Evolutionary conservation across 2,113 vertebrate species (phyloP).

Genomic region (Chamaea fasciata): DNA sequence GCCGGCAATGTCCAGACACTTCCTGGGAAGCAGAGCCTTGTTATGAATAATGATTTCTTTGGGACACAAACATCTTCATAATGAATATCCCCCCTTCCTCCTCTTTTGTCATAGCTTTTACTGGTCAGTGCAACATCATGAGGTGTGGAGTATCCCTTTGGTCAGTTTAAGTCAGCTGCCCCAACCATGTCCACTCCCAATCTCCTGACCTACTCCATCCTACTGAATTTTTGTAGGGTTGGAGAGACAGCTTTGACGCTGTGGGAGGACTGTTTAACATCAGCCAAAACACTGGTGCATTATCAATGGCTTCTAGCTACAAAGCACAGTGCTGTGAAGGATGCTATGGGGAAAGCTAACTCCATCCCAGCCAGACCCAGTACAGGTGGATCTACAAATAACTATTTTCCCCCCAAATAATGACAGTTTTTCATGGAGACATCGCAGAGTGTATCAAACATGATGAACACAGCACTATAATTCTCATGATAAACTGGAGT

Average conservation of each 20-base stretch:
- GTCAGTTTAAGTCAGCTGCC: background rate
- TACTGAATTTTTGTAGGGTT: background rate
- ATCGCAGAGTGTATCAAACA: rapidly evolving
- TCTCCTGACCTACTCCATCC: background rate
- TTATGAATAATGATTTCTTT: rapidly evolving
- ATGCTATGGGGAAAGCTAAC: background rate
- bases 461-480: background rate
- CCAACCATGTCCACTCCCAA: rapidly evolving
- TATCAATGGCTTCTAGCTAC: background rate
- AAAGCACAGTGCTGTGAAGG: background rate
- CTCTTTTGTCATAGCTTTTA: background rate
- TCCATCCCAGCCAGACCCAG: background rate
- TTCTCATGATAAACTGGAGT: background rate
- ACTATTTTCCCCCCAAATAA: background rate
- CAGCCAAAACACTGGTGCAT: background rate
- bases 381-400: background rate
- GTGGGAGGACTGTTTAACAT: background rate
- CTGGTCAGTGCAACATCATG: background rate
- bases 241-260: background rate
- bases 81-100: rapidly evolving
- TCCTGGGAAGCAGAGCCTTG: background rate
- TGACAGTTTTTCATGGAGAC: background rate
- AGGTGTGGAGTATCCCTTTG: background rate
- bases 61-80: background rate
- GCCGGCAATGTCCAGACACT: background rate